These are phyloP conservation scores for Rapana venosa DNA, from an alignment of 2,888 invertebrate genomes.

Conservation along the genomic window DNA sequence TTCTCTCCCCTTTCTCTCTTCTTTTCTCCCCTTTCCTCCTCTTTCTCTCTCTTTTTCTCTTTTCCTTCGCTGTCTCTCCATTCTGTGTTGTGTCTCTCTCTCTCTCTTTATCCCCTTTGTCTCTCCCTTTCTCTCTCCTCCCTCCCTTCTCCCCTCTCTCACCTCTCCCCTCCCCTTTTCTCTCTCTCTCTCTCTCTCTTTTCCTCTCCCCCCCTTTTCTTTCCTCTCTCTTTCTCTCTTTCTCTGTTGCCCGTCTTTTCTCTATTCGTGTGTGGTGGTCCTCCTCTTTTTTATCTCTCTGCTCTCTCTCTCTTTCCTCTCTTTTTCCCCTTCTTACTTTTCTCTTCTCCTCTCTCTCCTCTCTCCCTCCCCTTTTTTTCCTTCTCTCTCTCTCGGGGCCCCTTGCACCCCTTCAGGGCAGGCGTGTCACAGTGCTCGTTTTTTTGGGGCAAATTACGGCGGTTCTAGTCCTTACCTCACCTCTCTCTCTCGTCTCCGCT, in stretches of 20 bases:
- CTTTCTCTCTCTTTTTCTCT: background rate
- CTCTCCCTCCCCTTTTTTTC: background rate
- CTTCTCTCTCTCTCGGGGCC: background rate
- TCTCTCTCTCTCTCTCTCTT: background rate
- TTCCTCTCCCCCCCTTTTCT: background rate
- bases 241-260: background rate
- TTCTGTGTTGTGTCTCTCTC: background rate
- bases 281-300: background rate
- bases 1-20: background rate
- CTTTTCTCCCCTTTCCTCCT: background rate
- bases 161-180: background rate
- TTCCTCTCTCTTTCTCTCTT: background rate
- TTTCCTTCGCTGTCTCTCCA: background rate
- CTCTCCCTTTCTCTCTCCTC: background rate
- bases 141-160: background rate
- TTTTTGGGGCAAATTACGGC: no score
- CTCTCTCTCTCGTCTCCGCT: no score
- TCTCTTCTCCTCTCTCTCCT: background rate
- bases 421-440: no score
- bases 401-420: background rate
- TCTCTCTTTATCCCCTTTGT: background rate
- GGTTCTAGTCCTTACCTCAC: no score
- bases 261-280: background rate
- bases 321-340: no score
- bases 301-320: no score